phyloP scores from a whole-genome alignment of 2,797 vertebrate genomes.

The Coregonus suidteri region DNA sequence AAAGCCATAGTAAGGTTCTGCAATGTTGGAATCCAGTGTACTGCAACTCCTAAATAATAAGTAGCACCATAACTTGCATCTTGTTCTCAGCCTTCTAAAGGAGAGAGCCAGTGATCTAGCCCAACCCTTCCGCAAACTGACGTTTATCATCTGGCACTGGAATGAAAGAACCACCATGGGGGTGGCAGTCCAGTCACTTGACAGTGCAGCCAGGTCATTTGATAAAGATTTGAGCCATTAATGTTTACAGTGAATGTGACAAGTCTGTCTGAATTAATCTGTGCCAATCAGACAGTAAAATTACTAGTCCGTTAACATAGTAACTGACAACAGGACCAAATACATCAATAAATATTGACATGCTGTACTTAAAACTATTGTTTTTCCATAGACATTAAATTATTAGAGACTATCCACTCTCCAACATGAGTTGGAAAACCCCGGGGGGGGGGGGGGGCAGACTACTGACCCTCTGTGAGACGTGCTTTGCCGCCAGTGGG shows the following conservation, averaged over 20 bases:
- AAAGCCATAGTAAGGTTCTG: neutral
- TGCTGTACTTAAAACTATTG: neutral
- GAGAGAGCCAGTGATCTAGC: slow-evolving; percentile 66
- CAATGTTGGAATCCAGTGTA: neutral
- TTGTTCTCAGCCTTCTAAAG: slow-evolving; percentile 79
- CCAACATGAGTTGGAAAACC: neutral
- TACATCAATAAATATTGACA: neutral
- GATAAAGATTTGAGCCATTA: too few species aligned
- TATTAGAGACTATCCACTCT: neutral
- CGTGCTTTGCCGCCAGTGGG: slow-evolving; percentile 98
- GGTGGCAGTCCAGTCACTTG: slow-evolving; percentile 74
- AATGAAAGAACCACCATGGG: slow-evolving; percentile 70
- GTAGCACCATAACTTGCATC: neutral
- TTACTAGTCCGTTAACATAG: too few species aligned
- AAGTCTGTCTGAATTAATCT: too few species aligned
- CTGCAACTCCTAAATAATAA: too few species aligned
- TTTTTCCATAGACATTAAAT: neutral
- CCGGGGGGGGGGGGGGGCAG: neutral
- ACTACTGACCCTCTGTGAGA: slow-evolving; percentile 91
- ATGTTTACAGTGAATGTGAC: too few species aligned
- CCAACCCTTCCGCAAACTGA: slow-evolving; percentile 78
- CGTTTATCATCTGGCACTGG: slow-evolving; percentile 70
- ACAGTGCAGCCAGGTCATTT: slow-evolving; percentile 56
- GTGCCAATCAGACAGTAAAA: too few species aligned
- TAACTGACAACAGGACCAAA: too few species aligned